phyloP scores from a whole-genome alignment of 1,140 invertebrate species.

The Thereuonema tuberculata region DNA sequence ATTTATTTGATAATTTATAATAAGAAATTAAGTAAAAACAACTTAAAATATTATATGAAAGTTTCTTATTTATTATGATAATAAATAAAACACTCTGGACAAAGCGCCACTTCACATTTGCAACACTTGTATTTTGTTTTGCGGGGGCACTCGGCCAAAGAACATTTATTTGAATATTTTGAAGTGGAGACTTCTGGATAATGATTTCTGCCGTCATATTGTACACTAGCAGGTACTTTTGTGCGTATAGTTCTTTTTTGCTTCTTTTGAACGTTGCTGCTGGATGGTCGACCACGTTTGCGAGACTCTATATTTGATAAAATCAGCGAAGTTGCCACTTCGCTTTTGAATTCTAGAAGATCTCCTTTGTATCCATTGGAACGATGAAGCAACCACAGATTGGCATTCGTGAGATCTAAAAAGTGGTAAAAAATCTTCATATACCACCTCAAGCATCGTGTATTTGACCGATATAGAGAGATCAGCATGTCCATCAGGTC shows the following conservation, averaged over 20 bases:
- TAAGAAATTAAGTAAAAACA: neutral
- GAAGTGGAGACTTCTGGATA: neutral
- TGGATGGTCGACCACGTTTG: neutral
- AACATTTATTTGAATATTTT: no score
- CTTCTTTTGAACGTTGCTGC: neutral
- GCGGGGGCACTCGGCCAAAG: no score
- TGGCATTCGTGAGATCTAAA: neutral
- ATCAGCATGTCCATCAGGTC: slow-evolving; percentile 27
- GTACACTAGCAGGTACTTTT: neutral
- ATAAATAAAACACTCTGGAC: neutral
- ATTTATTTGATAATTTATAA: neutral
- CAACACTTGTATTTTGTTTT: neutral
- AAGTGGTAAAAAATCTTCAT: slow-evolving; percentile 31
- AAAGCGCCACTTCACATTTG: neutral
- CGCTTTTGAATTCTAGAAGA: neutral
- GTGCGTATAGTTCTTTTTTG: neutral
- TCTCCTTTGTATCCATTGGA: neutral
- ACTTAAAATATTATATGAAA: neutral
- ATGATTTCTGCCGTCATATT: neutral
- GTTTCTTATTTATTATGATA: neutral
- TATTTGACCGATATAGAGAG: slow-evolving; percentile 27
- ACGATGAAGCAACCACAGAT: neutral
- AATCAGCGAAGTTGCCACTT: neutral
- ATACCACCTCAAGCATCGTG: slow-evolving; percentile 32
- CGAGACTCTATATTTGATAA: no score